Evolutionary conservation across 2,113 vertebrate genomes (phyloP), one percentile per base, ranked within the genome.

Genomic region (Stomatorhinus ivindoensis): DNA sequence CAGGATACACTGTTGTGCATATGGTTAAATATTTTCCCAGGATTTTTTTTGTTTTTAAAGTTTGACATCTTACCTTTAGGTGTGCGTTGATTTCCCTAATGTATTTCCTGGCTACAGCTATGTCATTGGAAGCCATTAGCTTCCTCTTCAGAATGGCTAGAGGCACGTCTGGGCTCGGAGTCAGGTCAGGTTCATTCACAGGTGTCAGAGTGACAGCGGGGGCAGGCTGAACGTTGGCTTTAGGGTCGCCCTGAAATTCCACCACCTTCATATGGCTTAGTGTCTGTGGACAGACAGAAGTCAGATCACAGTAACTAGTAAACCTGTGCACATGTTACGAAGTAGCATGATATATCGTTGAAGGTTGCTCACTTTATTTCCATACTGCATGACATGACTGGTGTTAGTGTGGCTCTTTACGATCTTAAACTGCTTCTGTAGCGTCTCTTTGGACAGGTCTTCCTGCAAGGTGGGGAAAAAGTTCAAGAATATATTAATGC

Each of bases 361-460:
- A 88, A 73, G 61, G n/a, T 3, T 17, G 47, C 95, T 94, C 91
- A 97, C 97, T 94, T 96, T 97, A 95, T 99, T 99, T 24, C 98
- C 98, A 1, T 94, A 99, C 93, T 99, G 98, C 97, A 98, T 97
- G 91, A 99, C 98, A 0, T 99, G 98, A 92, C 98, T 99, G 61
- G 97, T 98, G 95, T 98, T 97, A 44, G 98, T 99, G 92, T 95
- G 96, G 0, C 92, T 95, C 93, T 96, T 98, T 3, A 99, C 98
- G 46, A 99, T 95, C 90, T 96, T 96, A 91, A 98, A 99, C 93
- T 99, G 98, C 91, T 95, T 97, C 87, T 95, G 92, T 9, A 99
- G 94, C 0, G 97, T 98, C 95, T 99, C 98, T 89, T 94, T 97
- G 0, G 31, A 94, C 91, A 99, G 92, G 92, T 99, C 98, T 94